phyloP scores from a whole-genome alignment of 2,113 vertebrate species.

The Anhinga anhinga region DNA sequence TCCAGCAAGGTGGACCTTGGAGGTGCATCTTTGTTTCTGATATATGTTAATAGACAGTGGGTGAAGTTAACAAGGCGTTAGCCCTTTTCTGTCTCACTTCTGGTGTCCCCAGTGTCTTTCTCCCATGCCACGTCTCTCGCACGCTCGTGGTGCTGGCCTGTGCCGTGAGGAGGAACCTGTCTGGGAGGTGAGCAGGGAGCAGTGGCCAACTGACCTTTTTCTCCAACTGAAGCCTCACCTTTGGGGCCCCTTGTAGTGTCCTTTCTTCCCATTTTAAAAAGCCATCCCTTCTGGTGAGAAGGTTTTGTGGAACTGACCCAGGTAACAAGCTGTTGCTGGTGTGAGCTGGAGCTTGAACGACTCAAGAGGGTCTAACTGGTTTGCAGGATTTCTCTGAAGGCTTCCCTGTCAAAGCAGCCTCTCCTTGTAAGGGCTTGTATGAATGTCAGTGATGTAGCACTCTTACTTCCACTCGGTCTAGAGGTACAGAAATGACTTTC shows the following conservation, averaged over 20 bases:
- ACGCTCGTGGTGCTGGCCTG: fast-evolving
- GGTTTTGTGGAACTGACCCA: neutral
- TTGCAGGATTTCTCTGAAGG: neutral
- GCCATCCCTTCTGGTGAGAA: neutral
- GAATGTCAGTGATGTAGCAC: neutral
- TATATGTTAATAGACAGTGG: neutral
- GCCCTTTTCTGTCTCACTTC: neutral
- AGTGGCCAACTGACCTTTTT: neutral
- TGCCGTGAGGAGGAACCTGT: neutral
- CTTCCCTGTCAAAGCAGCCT: neutral
- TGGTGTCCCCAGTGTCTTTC: neutral
- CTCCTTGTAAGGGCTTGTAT: neutral
- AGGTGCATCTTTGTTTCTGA: neutral
- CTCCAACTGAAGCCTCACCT: neutral
- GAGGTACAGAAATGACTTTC: neutral
- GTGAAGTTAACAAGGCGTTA: neutral
- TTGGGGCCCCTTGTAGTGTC: neutral
- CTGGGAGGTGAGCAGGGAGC: neutral
- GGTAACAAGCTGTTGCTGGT: neutral
- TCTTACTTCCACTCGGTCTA: neutral
- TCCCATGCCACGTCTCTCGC: fast-evolving
- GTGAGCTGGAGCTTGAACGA: neutral
- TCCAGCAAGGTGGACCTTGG: neutral
- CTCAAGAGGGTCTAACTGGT: neutral
- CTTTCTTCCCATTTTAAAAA: neutral